Percentiles rank a stretch among this genome's conserved stretches.
phyloP scores from a whole-genome alignment of 2,888 invertebrate species.

The Athalia rosae region DNA sequence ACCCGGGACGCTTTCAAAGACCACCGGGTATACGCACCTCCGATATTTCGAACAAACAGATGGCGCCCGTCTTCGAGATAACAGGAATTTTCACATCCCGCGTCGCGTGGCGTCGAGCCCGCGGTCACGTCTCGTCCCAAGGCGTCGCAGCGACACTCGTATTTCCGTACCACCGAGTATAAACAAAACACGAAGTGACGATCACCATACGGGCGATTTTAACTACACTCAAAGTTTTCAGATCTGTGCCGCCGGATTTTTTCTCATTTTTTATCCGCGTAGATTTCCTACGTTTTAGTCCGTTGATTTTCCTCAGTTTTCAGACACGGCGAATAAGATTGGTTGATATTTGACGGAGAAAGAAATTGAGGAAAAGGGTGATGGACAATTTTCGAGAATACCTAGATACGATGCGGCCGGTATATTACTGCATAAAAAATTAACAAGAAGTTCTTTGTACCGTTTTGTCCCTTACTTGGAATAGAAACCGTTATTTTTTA shows the following conservation, averaged over 20 bases:
- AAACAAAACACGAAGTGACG: slow-evolving; percentile 69
- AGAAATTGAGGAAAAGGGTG: too few relatives aligned
- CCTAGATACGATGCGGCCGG: too few relatives aligned
- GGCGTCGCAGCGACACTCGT: slow-evolving; percentile 66
- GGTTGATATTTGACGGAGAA: too few relatives aligned
- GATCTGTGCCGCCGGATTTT: background rate
- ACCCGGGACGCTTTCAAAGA: too few relatives aligned
- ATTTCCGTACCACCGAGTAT: slow-evolving; percentile 71
- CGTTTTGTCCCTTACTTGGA: slow-evolving; percentile 66
- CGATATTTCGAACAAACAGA: slow-evolving; percentile 56
- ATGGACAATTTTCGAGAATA: too few relatives aligned
- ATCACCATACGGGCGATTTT: slow-evolving; percentile 63
- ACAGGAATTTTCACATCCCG: slow-evolving; percentile 28
- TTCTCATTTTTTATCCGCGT: background rate
- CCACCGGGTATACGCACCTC: too few relatives aligned
- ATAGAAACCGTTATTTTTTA: too few relatives aligned
- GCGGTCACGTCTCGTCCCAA: slow-evolving; percentile 50
- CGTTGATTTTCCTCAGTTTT: background rate
- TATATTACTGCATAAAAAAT: slow-evolving; percentile 62
- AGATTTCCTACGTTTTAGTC: background rate
- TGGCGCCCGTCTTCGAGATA: slow-evolving; percentile 56
- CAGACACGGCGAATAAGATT: too few relatives aligned
- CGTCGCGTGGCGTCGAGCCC: slow-evolving; percentile 51
- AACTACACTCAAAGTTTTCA: background rate
- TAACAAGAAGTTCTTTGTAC: slow-evolving; percentile 71